Evolutionary conservation across 2,888 invertebrate genomes (phyloP), one percentile per base, ranked within the genome.

Genomic region (Entomobrya multifasciata): DNA sequence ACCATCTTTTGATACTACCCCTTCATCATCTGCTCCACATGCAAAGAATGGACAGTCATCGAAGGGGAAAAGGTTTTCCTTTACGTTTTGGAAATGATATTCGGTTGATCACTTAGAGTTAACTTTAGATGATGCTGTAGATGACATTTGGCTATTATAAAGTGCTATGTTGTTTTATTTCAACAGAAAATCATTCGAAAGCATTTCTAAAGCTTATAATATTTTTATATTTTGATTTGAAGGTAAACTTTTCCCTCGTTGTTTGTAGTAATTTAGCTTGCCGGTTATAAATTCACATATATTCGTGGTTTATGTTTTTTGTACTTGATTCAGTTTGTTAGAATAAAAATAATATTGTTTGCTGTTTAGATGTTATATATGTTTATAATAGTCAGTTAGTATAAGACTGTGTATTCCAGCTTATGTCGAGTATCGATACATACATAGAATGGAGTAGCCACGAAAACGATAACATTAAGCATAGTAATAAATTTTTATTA

Each of bases 1-100:
- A 76, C 91, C 91, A 1, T 88, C 89, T 13, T 91, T 91, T 44
- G 91, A 91, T 10, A 49, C 62, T n/a, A 79, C 62, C 41, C 79
- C 85, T 0, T 76, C 84, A 11, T 60, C 87, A 10, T 47, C 82
- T 10, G 47, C 78, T 47, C 74, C 85, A 8, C 44, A 78, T 8
- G 27, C 60, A 13, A 86, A 88, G 49, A 55, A 41, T 70, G 79
- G 79, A 20, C 87, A 84, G 65, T 57, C 86, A 77, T 83, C 81
- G 8, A 57, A 76, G 60, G 47, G 77, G 62, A 62, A 91, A 80
- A 89, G 90, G 80, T 90, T 90, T 80, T 90, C 90, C 11, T 91
- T 90, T 79, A 90, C 90, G 20, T 91, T 91, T 70, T 91, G 91
- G 91, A 91, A 91, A 86, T 90, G 82, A 90, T 49, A 76, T 78